Conservation (phyloP, 2,113 vertebrate genomes). For the Eretmodus cyanostictus region DNA sequence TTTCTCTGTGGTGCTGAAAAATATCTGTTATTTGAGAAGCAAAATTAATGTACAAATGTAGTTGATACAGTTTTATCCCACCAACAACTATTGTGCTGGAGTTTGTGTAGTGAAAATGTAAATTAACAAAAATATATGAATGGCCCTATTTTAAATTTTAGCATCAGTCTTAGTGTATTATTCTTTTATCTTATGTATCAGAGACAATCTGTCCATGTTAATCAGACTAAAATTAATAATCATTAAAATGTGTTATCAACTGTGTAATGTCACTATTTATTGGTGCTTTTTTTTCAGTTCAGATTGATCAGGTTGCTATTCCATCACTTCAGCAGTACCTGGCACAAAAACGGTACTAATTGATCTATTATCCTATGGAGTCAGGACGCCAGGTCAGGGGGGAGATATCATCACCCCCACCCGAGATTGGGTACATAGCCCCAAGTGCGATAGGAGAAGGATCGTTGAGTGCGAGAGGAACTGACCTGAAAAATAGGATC, state of each 20-base stretch:
- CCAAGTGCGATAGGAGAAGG: too few relatives aligned
- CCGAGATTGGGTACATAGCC: too few relatives aligned
- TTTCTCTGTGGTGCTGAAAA: not conserved
- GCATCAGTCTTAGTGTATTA: not conserved
- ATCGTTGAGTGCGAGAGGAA: too few relatives aligned
- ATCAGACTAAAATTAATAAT: not conserved
- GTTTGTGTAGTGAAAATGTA: not conserved
- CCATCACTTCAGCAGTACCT: not conserved
- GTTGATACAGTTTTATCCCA: not conserved
- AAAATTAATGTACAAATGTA: not conserved
- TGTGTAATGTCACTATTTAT: not conserved
- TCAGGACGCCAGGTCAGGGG: too few relatives aligned
- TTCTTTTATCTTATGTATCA: not conserved
- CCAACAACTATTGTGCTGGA: not conserved
- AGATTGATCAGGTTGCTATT: not conserved
- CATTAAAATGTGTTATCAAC: not conserved
- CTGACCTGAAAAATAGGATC: too few relatives aligned
- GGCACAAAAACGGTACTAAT: not conserved
- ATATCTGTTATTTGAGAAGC: not conserved
- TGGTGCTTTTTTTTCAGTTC: not conserved
- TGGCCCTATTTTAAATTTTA: not conserved
- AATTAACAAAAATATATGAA: not conserved
- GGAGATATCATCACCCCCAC: too few relatives aligned
- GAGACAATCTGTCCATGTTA: not conserved
- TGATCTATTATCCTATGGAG: not conserved